A percentile compares a stretch with the other conserved stretches of the same genome.
These are phyloP conservation scores for Plecturocebus donacophilus DNA, from an alignment of 2,113 vertebrate genomes.

Conservation along the genomic window DNA sequence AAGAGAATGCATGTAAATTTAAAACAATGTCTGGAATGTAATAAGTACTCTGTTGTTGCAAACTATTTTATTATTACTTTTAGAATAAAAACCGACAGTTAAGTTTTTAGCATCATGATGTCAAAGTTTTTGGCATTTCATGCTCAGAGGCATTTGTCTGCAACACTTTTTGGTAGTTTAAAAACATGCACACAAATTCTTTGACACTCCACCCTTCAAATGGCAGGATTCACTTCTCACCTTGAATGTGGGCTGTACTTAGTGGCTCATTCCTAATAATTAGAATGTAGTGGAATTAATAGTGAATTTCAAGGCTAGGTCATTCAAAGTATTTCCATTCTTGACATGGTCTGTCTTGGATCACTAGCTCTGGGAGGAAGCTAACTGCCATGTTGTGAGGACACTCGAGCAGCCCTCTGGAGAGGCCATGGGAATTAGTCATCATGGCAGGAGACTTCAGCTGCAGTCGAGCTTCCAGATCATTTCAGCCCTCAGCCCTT, in stretches of 20 bases:
- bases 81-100: neutral
- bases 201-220: neutral
- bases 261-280: neutral
- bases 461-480: neutral
- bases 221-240: neutral
- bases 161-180: neutral
- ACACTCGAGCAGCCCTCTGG: neutral
- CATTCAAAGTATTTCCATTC: neutral
- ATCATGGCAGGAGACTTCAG: neutral
- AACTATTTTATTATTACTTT: neutral
- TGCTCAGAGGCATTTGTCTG: neutral
- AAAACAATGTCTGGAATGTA: neutral
- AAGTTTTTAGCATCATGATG: neutral
- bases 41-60: neutral
- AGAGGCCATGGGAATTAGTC: neutral
- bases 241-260: neutral
- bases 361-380: neutral
- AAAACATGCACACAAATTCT: neutral
- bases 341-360: neutral
- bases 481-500: neutral
- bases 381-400: neutral
- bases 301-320: neutral
- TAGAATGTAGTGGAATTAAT: neutral
- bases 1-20: neutral
- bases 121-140: neutral